phyloP scores from a whole-genome alignment of 2,113 vertebrate genomes.

The Dipodomys stephensi region DNA sequence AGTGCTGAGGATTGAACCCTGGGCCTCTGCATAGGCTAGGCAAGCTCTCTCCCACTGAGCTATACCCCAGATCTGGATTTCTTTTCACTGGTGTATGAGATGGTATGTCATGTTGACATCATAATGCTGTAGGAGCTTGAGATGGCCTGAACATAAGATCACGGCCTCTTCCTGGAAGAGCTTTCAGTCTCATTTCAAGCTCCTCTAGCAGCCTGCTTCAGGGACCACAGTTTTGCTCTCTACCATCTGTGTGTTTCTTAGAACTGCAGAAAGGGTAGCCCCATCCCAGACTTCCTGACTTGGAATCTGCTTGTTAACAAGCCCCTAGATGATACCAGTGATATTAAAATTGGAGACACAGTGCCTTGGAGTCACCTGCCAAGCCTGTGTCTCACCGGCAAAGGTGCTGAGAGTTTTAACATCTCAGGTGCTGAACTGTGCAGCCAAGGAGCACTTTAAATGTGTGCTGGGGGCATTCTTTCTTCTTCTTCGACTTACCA shows the following conservation, averaged over 20 bases:
- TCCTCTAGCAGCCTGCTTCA: neutral
- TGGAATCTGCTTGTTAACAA: neutral
- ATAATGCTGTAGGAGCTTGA: neutral
- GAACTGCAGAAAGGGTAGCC: neutral
- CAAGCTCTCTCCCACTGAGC: too few relatives aligned
- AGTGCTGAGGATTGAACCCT: neutral
- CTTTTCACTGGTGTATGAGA: neutral
- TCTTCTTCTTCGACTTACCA: neutral
- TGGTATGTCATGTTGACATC: neutral
- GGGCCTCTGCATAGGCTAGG: too few relatives aligned
- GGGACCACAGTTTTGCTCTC: neutral
- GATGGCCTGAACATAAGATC: conserved; percentile 18
- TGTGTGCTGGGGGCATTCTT: neutral
- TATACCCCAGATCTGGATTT: neutral
- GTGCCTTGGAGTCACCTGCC: neutral
- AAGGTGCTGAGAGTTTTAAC: neutral
- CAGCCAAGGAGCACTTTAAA: neutral
- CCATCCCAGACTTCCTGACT: neutral
- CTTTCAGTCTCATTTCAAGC: neutral
- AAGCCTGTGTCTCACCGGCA: neutral
- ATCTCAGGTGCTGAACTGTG: neutral
- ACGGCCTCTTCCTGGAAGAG: neutral
- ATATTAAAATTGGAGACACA: neutral
- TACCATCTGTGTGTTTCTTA: neutral
- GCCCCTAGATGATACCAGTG: neutral